Conservation (phyloP, 2,797 vertebrate genomes). For the Oreochromis mossambicus region DNA sequence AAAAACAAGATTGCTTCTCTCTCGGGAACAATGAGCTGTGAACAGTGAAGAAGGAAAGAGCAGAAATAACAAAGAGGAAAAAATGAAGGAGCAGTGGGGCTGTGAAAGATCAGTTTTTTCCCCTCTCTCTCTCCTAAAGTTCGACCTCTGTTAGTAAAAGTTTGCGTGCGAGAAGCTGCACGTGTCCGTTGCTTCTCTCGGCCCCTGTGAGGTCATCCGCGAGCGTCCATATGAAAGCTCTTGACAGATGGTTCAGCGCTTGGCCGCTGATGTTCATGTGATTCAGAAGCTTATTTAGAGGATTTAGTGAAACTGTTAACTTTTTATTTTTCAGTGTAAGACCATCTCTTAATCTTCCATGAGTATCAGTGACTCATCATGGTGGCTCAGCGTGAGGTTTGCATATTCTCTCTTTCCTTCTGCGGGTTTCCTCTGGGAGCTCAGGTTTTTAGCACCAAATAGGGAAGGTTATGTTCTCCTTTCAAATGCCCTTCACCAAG, state of each 20-base stretch:
- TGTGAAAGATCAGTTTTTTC: background rate
- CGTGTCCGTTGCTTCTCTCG: background rate
- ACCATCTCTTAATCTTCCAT: background rate
- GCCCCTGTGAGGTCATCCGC: background rate
- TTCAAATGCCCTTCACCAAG: background rate
- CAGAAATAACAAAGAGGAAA: background rate
- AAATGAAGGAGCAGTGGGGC: background rate
- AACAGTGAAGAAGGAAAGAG: background rate
- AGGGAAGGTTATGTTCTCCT: background rate
- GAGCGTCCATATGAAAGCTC: background rate
- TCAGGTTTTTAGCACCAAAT: background rate
- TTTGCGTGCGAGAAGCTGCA: background rate
- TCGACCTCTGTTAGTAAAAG: conserved; percentile 17
- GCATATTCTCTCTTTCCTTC: background rate
- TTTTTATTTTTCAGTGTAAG: background rate
- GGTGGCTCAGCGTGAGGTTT: background rate
- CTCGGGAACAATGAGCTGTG: background rate
- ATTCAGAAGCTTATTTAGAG: background rate
- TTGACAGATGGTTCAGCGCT: background rate
- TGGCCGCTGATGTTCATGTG: background rate
- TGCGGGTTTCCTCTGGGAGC: background rate
- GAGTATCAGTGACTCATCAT: background rate
- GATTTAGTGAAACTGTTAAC: background rate
- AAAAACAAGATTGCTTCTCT: background rate
- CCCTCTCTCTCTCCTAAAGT: background rate